phyloP scores from a whole-genome alignment of 2,888 invertebrate species.

The Phortica magna region DNA sequence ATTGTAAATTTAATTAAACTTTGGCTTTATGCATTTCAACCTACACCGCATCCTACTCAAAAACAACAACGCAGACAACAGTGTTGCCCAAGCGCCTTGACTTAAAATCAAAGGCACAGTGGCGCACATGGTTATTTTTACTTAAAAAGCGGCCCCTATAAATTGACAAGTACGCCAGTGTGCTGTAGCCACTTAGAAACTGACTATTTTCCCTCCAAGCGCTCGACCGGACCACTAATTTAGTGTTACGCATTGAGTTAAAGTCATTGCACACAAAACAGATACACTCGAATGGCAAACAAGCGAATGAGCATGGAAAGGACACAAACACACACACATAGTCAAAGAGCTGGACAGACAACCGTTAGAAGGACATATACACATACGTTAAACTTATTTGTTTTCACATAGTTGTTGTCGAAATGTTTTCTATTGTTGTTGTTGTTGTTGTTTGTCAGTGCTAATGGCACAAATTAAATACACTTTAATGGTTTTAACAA shows the following conservation, averaged over 20 bases:
- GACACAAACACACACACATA: not conserved
- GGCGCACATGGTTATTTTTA: not conserved
- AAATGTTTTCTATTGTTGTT: conserved; percentile 24
- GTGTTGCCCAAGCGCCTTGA: not conserved
- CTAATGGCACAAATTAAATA: conserved; percentile 34
- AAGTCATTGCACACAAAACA: conserved; percentile 4
- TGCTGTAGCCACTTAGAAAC: conserved; percentile 1
- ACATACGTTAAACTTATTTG: conserved; percentile 28
- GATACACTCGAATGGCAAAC: not conserved
- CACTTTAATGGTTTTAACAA: conserved; percentile 34
- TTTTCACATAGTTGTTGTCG: conserved; percentile 29
- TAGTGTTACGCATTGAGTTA: conserved; percentile 15
- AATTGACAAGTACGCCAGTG: not conserved
- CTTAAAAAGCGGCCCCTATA: not conserved
- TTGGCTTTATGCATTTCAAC: conserved; percentile 18
- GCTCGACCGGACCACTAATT: not conserved
- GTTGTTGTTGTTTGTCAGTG: conserved; percentile 28
- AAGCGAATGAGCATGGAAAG: not conserved
- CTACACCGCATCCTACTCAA: not conserved
- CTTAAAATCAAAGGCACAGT: not conserved
- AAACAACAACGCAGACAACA: not conserved
- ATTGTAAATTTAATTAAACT: conserved; percentile 30
- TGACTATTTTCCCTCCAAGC: not conserved
- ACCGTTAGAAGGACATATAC: not conserved
- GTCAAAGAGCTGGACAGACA: not conserved